Conservation (phyloP, 2,888 invertebrate species). For the Calliphora vomitoria region DNA sequence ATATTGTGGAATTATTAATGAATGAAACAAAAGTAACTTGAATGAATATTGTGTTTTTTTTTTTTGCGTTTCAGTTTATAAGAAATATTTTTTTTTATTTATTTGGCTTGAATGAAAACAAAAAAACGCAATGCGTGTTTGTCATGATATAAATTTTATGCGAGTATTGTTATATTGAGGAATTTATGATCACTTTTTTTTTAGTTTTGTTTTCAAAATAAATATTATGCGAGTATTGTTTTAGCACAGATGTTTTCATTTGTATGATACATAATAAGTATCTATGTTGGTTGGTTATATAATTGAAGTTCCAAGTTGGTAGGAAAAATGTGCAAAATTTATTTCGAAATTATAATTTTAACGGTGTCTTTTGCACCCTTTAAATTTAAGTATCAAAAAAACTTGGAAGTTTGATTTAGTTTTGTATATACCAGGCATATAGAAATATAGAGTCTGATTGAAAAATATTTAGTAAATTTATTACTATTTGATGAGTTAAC, state of each 20-base stretch:
- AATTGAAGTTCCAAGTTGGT: not conserved
- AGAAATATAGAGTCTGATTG: no score
- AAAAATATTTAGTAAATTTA: no score
- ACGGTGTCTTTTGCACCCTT: no score
- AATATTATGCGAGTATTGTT: slow-evolving; percentile 1
- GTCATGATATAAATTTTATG: not conserved
- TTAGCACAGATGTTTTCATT: not conserved
- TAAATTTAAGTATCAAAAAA: no score
- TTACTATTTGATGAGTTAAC: no score
- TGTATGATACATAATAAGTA: not conserved
- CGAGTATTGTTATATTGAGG: slow-evolving; percentile 13
- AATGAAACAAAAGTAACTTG: slow-evolving; percentile 57
- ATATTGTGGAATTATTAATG: slow-evolving; percentile 48
- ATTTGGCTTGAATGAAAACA: not conserved
- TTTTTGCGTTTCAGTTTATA: slow-evolving; percentile 14
- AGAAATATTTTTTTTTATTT: not conserved
- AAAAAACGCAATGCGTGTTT: slow-evolving; percentile 52
- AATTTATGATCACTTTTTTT: not conserved
- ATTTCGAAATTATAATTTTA: no score
- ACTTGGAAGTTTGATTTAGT: no score
- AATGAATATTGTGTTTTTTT: slow-evolving; percentile 35
- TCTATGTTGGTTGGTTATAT: not conserved
- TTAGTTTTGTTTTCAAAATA: not conserved
- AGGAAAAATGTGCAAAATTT: not conserved
- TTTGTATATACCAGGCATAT: no score